Conservation (phyloP, 1,140 invertebrate genomes). For the Glomeris maerens region DNA sequence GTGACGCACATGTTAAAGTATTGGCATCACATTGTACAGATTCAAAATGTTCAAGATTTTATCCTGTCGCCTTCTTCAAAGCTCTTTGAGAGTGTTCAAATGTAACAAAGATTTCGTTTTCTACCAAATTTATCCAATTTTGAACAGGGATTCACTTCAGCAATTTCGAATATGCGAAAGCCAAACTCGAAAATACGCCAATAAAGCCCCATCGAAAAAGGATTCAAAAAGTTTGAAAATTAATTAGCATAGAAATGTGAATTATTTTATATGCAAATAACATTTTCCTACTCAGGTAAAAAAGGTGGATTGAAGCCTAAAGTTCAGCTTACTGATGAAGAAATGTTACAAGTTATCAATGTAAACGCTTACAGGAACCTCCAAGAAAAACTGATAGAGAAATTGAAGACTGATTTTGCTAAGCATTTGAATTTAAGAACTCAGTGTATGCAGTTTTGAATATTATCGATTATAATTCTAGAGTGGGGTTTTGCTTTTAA, state of each 20-base stretch:
- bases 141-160: no score
- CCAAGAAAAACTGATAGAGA: conserved; percentile 46
- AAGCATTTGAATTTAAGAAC: conserved; percentile 46
- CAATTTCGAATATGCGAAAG: no score
- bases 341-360: conserved; percentile 54
- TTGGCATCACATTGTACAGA: no score
- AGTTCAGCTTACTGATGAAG: conserved; percentile 46
- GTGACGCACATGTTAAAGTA: no score
- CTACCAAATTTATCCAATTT: no score
- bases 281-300: conserved; percentile 25
- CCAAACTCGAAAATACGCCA: no score
- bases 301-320: conserved; percentile 36
- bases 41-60: no score
- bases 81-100: no score
- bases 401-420: conserved; percentile 60
- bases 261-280: not conserved
- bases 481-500: conserved; percentile 5
- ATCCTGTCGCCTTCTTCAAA: no score
- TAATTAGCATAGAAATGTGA: not conserved
- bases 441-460: not conserved
- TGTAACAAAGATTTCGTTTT: no score
- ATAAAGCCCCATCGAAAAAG: no score
- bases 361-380: conserved; percentile 47
- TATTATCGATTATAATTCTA: conserved; percentile 3
- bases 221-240: not conserved